Evolutionary conservation across 2,113 vertebrate species (phyloP).

Genomic region (Corapipo altera): DNA sequence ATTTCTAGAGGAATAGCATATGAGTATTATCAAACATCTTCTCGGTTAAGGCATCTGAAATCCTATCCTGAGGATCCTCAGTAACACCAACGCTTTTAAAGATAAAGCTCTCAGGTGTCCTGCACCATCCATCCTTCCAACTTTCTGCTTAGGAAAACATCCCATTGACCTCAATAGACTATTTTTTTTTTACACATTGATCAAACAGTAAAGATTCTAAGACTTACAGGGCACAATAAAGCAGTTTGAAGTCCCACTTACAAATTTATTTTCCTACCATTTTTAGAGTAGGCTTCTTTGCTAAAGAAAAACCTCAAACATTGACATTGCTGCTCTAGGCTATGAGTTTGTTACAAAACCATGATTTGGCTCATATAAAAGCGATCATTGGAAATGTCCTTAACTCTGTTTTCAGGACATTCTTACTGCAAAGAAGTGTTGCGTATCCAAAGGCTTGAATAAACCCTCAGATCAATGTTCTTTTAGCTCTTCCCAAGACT

Average conservation of each 20-base stretch:
- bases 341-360: background rate
- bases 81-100: background rate
- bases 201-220: background rate
- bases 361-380: background rate
- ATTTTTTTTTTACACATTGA: background rate
- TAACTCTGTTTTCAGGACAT: background rate
- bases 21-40: background rate
- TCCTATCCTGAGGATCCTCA: background rate
- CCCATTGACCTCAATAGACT: background rate
- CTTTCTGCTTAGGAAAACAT: background rate
- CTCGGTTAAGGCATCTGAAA: background rate
- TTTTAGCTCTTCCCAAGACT: background rate
- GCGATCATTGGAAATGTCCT: background rate
- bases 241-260: background rate
- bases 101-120: background rate
- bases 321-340: background rate
- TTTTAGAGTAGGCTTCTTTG: background rate
- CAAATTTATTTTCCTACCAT: background rate
- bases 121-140: background rate
- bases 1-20: constrained; percentile 8
- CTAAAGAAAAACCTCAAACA: background rate
- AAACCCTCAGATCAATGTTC: background rate
- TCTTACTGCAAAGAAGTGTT: background rate
- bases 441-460: background rate
- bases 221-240: background rate